Evolutionary conservation across 1,140 invertebrate species (phyloP), one percentile per base, ranked within the genome.

Genomic region (Physella acuta): DNA sequence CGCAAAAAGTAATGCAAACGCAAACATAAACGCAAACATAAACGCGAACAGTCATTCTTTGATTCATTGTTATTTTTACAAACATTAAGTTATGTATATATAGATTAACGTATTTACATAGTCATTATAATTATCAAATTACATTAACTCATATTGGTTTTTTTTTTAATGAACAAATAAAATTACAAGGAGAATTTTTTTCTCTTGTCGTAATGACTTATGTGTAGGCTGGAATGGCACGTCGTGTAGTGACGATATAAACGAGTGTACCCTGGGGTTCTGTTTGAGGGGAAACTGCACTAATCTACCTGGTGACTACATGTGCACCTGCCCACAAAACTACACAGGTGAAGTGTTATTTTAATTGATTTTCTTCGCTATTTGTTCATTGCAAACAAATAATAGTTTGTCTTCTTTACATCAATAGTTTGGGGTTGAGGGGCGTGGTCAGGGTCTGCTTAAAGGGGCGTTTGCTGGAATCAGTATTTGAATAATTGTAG

Each of bases 241-340:
- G 16, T 73, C 73, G 61, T 81, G 79, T 71, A 65, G 62, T 39
- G 49, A 58, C 16, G 53, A 77, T 5, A 74, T 83, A 0, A 85
- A 91, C 81, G 80, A 86, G 0, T 95, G 93, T 70, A 4, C 20
- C 0, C 71, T 56, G n/a, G 70, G 66, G 36, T 79, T 81, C 2
- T 85, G 84, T 75, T 55, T 70, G n/a, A 80, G 84, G 72, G 84
- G 81, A 26, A 76, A 73, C 20, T 85, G 84, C 65, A 58, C 39
- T 2, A 72, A 73, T 56, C 20, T 56, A 17, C 71, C 64, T 51
- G 68, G 67, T 14, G 63, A 71, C 75, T 87, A 79, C 81, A 44
- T 70, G 59, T 93, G 91, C 79, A 16, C 74, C 1, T 91, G 90
- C 78, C 60, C 82, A 0, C 52, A 55, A 30, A 62, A 71, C 58